Evolutionary conservation across 1,140 invertebrate species (phyloP).

Genomic region (Cryptotermes secundus): DNA sequence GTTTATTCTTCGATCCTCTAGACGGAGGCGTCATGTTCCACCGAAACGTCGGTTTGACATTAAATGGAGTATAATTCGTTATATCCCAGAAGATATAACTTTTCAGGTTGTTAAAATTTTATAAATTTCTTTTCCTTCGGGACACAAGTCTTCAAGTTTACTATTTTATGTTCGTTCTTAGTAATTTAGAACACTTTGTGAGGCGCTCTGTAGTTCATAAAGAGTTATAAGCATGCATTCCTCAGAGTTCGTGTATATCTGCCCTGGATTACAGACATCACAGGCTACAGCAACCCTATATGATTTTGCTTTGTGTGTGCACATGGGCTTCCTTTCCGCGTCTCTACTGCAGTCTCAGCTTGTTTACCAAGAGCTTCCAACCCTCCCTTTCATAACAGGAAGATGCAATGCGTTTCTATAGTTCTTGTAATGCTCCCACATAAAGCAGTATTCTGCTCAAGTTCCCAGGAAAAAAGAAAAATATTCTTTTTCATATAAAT

Average conservation of each 20-base stretch:
- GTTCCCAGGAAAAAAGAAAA: not conserved
- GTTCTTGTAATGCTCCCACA: not conserved
- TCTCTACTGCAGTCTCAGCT: not conserved
- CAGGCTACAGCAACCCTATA: not conserved
- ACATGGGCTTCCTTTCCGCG: not conserved
- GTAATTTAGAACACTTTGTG: not conserved
- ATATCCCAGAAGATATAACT: too few relatives aligned
- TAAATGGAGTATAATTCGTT: too few relatives aligned
- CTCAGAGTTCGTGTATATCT: not conserved
- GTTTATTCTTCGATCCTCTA: too few relatives aligned
- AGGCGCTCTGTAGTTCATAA: not conserved
- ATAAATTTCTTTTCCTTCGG: too few relatives aligned
- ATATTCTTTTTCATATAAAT: not conserved
- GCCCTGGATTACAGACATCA: not conserved
- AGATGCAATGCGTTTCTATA: not conserved
- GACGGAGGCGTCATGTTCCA: too few relatives aligned
- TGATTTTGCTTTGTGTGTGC: not conserved
- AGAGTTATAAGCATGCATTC: not conserved
- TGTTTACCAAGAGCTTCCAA: not conserved
- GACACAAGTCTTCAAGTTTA: too few relatives aligned
- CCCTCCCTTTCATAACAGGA: slow-evolving; percentile 12
- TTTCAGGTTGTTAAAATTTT: too few relatives aligned
- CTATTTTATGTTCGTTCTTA: too few relatives aligned
- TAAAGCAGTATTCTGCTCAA: not conserved
- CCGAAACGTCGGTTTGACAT: too few relatives aligned